Base-by-base conservation (phyloP, 2,797 vertebrate species). In the Xenopus petersii region DNA sequence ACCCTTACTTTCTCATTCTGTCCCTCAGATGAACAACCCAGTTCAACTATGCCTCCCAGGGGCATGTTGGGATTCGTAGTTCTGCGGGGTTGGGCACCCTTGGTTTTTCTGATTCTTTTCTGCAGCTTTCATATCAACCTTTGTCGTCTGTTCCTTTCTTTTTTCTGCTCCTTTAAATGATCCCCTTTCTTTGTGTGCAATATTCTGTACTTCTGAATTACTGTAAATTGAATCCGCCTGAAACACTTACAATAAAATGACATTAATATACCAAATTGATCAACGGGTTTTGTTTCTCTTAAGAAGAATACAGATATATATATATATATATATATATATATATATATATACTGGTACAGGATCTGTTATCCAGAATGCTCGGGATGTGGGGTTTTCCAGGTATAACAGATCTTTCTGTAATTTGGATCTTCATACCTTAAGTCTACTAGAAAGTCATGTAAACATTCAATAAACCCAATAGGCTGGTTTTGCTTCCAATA, bases 241-340 rank as follows among this genome's bases (percentile, higher is more conserved):
- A 82, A 73, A 84, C 80, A 81, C 87, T 83, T 86, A 86, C 79
- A 93, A 93, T 92, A 93, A 93, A 92, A 82, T 81, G 84, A 87
- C 88, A 86, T 88, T 84, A 87, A 86, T 69, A 87, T 88, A 67
- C 60, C 55, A 60, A 62, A 48, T 64, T 42, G 36, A 5, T 42
- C 36, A 42, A 9, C 6, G 5, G 36, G 4, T 42, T 6, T 42
- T 6, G 36, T 42, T 42, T 42, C 36, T 5, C 8, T 42, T 42
- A 42, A 42, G 4, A 42, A 42, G 36, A 42, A 42, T 21, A 21
- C 21, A 21, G 1, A 30, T 30, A 30, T 30, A 30, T 30, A 30
- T 30, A 30, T 21, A 21, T 21, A 21, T 21, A 21, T 21, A 30
- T 30, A 30, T 30, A 30, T 30, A 30, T 30, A 30, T 30, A 30